These are phyloP conservation scores for Diplazon laetatorius DNA, from an alignment of 2,888 invertebrate species.

Conservation along the genomic window DNA sequence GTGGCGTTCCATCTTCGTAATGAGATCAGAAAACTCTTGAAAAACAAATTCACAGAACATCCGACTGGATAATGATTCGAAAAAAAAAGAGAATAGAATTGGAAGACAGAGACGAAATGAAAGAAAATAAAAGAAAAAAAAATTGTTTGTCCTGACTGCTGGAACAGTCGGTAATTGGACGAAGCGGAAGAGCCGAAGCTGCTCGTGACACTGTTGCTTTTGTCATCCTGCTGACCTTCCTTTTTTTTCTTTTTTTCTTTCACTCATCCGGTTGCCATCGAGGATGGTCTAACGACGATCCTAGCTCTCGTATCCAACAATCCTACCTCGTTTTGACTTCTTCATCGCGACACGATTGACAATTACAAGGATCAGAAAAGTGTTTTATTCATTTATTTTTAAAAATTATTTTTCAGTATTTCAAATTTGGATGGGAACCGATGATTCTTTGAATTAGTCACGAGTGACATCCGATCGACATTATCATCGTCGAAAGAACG, in stretches of 20 bases:
- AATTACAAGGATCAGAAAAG: background rate
- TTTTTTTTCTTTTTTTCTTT: too few species aligned
- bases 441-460: too few species aligned
- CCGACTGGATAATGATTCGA: constrained; percentile 26
- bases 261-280: background rate
- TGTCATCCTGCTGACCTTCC: constrained; percentile 12
- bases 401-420: too few species aligned
- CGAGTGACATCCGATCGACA: too few species aligned
- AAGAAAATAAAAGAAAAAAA: background rate
- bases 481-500: too few species aligned
- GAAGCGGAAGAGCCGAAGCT: constrained; percentile 33
- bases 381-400: too few species aligned
- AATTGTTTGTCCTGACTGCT: constrained; percentile 44
- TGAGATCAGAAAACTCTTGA: background rate
- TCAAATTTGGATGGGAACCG: too few species aligned
- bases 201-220: constrained; percentile 37
- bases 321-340: constrained; percentile 22
- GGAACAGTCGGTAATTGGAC: constrained; percentile 56
- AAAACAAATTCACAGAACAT: background rate
- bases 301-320: constrained; percentile 14
- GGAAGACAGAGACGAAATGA: constrained; percentile 23
- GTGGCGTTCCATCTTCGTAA: constrained; percentile 50
- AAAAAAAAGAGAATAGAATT: constrained; percentile 33
- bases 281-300: constrained; percentile 28
- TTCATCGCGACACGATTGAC: background rate